phyloP scores from a whole-genome alignment of 2,888 invertebrate species.

The Drosophila sordidula region DNA sequence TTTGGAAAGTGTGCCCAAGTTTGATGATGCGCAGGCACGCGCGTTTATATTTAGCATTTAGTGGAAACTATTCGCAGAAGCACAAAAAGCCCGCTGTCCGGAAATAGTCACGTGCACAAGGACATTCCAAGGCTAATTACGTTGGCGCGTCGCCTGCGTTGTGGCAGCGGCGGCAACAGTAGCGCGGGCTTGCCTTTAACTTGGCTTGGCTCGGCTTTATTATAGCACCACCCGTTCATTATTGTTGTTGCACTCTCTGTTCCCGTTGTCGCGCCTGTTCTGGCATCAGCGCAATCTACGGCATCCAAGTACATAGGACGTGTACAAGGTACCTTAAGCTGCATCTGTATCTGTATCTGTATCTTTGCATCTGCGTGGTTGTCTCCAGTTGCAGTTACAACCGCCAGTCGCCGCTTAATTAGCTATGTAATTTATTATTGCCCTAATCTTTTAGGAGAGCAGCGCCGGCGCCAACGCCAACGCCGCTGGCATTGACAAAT shows the following conservation, averaged over 20 bases:
- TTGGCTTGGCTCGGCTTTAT: slow-evolving; percentile 48
- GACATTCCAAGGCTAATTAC: slow-evolving; percentile 81
- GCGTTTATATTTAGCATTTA: slow-evolving; percentile 75
- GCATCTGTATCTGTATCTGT: slow-evolving; percentile 53
- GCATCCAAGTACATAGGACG: slow-evolving; percentile 44
- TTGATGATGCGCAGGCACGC: slow-evolving; percentile 76
- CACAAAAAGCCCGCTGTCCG: slow-evolving; percentile 41
- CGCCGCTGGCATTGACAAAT: slow-evolving; percentile 71
- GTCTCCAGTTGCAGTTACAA: slow-evolving; percentile 39
- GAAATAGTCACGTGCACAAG: slow-evolving; percentile 78
- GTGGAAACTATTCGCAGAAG: slow-evolving; percentile 15
- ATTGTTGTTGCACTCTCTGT: slow-evolving; percentile 39
- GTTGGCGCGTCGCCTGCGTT: slow-evolving; percentile 54
- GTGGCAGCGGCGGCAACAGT: slow-evolving; percentile 6
- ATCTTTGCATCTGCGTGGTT: slow-evolving; percentile 77
- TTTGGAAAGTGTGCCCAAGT: slow-evolving; percentile 78
- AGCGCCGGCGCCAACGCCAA: slow-evolving; percentile 54
- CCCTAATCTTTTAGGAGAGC: slow-evolving; percentile 62
- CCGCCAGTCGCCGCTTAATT: slow-evolving; percentile 66
- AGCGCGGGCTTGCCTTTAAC: slow-evolving; percentile 26
- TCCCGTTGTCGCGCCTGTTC: slow-evolving; percentile 19
- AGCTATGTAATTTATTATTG: slow-evolving; percentile 77
- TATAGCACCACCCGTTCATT: slow-evolving; percentile 66
- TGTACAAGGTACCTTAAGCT: slow-evolving; percentile 30
- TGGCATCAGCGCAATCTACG: slow-evolving; percentile 55